These are phyloP conservation scores for Gavialis gangeticus DNA, from an alignment of 2,113 vertebrate genomes.

Conservation along the genomic window DNA sequence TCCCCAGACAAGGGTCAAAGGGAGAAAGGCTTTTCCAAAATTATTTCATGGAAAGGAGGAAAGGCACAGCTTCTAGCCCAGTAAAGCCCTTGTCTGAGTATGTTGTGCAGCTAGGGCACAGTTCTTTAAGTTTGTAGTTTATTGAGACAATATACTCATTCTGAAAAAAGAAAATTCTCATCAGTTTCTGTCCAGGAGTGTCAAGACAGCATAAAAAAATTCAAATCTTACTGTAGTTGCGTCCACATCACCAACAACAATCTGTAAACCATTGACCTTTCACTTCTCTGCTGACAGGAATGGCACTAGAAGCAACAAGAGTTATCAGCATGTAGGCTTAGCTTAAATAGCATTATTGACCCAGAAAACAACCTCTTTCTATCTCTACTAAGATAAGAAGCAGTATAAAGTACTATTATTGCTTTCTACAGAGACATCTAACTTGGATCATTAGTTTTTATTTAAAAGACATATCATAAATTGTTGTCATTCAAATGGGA, in stretches of 20 bases:
- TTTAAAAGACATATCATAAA: constrained; percentile 29
- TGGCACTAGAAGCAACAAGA: constrained; percentile 48
- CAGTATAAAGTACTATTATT: constrained; percentile 2
- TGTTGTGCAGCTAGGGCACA: neutral
- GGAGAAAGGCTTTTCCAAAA: too few species aligned
- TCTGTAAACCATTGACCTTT: constrained; percentile 69
- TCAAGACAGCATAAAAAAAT: constrained; percentile 14
- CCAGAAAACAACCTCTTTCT: constrained; percentile 64
- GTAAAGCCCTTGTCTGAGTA: neutral
- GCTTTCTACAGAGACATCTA: neutral
- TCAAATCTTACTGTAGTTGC: constrained; percentile 5
- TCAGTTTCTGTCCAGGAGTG: neutral
- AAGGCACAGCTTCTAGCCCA: too few species aligned
- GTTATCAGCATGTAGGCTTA: constrained; percentile 46
- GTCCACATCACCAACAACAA: constrained; percentile 28
- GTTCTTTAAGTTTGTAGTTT: neutral
- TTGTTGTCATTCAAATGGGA: neutral
- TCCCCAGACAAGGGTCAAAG: too few species aligned
- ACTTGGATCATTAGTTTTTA: constrained; percentile 12
- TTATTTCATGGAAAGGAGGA: too few species aligned
- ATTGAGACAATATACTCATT: neutral
- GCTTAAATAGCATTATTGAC: constrained; percentile 71
- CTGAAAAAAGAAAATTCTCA: neutral
- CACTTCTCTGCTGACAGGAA: constrained; percentile 37
- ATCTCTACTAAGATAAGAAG: neutral